A percentile compares a stretch with the other conserved stretches of the same genome.
phyloP scores from a whole-genome alignment of 92 coral and sea anemone species.

The Palythoa heliodiscus region DNA sequence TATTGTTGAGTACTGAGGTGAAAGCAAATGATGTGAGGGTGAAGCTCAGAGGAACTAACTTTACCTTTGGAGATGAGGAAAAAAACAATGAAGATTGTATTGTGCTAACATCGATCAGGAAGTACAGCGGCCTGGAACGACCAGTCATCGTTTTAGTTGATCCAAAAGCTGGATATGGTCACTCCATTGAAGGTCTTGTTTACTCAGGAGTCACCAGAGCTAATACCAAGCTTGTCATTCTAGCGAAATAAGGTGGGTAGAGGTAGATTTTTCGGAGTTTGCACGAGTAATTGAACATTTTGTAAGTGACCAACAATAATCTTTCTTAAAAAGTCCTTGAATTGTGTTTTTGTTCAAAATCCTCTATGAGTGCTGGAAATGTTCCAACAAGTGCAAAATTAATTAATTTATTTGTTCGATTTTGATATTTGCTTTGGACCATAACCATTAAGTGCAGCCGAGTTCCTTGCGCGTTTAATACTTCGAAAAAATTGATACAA shows the following conservation, averaged over 20 bases:
- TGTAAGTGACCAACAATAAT: too few relatives aligned
- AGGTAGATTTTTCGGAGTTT: background rate
- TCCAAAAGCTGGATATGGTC: background rate
- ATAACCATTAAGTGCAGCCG: too few relatives aligned
- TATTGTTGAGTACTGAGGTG: background rate
- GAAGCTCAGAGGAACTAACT: background rate
- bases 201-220: constrained; percentile 45
- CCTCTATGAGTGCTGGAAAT: too few relatives aligned
- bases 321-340: too few relatives aligned
- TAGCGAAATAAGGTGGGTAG: background rate
- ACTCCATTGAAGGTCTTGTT: background rate
- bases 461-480: too few relatives aligned
- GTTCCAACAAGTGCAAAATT: too few relatives aligned
- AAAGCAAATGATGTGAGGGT: background rate
- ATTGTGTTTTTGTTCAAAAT: too few relatives aligned
- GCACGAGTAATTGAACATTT: too few relatives aligned
- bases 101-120: constrained; percentile 34
- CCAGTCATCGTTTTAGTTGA: constrained; percentile 40
- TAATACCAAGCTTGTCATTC: constrained; percentile 12
- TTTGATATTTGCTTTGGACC: too few relatives aligned
- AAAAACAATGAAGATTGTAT: background rate
- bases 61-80: background rate
- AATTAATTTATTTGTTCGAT: too few relatives aligned
- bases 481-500: too few relatives aligned
- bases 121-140: constrained; percentile 43